Base-by-base conservation (phyloP, 1,140 invertebrate genomes). In the Macrosteles quadrilineatus region DNA sequence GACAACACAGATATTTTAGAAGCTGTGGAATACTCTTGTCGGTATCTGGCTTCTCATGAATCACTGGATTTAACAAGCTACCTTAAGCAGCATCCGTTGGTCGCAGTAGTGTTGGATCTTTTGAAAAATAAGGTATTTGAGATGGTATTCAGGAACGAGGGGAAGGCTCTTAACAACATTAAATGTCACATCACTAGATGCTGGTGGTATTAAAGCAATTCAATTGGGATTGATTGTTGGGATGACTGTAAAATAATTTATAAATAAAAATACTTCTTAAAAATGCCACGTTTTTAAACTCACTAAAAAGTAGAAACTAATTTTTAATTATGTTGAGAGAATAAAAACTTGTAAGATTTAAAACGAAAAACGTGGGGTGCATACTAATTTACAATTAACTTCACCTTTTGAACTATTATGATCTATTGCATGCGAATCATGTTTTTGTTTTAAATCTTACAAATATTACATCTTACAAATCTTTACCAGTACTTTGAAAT, bases 71-170 rank as follows among this genome's bases (percentile, higher is more conserved):
- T 2, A 29, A 59, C 14, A 6, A 4, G 25, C 4, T 59, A 59
- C 25, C 55, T 59, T 25, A 59, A 59, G 23, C 55, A 59, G 4
- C 55, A 59, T 59, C 55, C 55, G 4, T 59, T 59, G 27, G 55
- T 59, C 4, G 55, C 55, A 2, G 6, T 30, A 3, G 55, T 59
- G 9, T 21, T 23, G 3, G 27, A 30, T 59, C 2, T 27, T 11
- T 25, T 59, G 6, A 23, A 59, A 29, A 59, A 59, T n/a, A 14
- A 59, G 55, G 55, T 59, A 36, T n/a, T n/a, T n/a, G n/a, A n/a
- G n/a, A n/a, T n/a, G n/a, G n/a, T n/a, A n/a, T n/a, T n/a, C n/a
- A n/a, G n/a, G n/a, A n/a, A n/a, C n/a, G n/a, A n/a, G n/a, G n/a
- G n/a, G n/a, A n/a, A n/a, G n/a, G n/a, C n/a, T n/a, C n/a, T n/a